These are phyloP conservation scores for Chymomyza costata DNA, from an alignment of 1,140 invertebrate species.

Conservation along the genomic window DNA sequence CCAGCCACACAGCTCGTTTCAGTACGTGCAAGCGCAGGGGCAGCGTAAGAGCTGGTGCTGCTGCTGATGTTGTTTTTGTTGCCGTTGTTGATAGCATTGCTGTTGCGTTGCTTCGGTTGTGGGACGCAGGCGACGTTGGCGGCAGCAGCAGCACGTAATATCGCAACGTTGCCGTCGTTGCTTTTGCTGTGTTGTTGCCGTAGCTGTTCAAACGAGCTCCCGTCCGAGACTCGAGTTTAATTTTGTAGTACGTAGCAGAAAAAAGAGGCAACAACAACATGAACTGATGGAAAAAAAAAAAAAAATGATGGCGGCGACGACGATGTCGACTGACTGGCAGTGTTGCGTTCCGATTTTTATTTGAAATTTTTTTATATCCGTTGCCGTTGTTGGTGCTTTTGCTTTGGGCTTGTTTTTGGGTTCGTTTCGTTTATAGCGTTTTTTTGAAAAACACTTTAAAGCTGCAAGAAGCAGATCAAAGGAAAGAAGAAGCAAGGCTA, in stretches of 20 bases:
- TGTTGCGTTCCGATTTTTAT: slow-evolving; percentile 72
- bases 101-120: slow-evolving; percentile 30
- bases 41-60: slow-evolving; percentile 38
- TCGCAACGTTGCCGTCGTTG: slow-evolving; percentile 55
- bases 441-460: slow-evolving; percentile 63
- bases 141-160: slow-evolving; percentile 43
- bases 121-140: too few relatives aligned
- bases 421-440: slow-evolving; percentile 24
- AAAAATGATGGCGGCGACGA: slow-evolving; percentile 60
- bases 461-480: slow-evolving; percentile 23
- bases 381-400: slow-evolving; percentile 19
- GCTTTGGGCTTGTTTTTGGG: slow-evolving; percentile 7
- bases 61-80: slow-evolving; percentile 6
- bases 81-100: slow-evolving; percentile 18
- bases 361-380: slow-evolving; percentile 43
- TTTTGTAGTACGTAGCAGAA: slow-evolving; percentile 70
- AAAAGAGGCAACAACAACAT: slow-evolving; percentile 54
- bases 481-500: slow-evolving; percentile 15
- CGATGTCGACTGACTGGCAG: slow-evolving; percentile 55
- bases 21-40: neutral
- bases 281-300: slow-evolving; percentile 29
- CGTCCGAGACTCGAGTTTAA: slow-evolving; percentile 64
- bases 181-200: neutral
- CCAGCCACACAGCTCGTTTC: neutral
- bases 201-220: slow-evolving; percentile 49